Conservation (phyloP, 1,140 invertebrate species). For the Branchinecta lindahli region DNA sequence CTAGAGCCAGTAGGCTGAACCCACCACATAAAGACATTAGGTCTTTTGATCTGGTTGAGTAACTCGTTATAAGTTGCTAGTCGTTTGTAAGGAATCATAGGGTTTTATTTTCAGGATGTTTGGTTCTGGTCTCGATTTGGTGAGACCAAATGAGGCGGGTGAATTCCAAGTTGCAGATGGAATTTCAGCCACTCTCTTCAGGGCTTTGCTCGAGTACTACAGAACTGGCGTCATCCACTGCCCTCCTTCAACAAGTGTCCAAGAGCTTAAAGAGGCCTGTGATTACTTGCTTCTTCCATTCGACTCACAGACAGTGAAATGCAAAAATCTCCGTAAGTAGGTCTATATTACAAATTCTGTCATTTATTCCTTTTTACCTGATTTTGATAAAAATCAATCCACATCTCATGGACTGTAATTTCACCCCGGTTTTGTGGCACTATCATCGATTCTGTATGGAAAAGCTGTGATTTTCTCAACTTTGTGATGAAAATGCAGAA, state of each 20-base stretch:
- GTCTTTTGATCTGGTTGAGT: too few relatives aligned
- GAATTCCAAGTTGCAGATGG: conserved; percentile 98
- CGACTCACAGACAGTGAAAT: conserved; percentile 86
- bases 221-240: conserved; percentile 73
- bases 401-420: too few relatives aligned
- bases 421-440: too few relatives aligned
- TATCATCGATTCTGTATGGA: too few relatives aligned
- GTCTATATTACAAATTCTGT: background rate
- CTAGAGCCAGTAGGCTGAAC: too few relatives aligned
- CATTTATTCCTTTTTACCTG: conserved; percentile 12
- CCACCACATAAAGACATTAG: too few relatives aligned
- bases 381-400: background rate
- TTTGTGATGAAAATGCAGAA: too few relatives aligned
- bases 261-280: conserved; percentile 92
- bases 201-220: conserved; percentile 92
- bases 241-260: conserved; percentile 65
- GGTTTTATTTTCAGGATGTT: conserved; percentile 60
- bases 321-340: conserved; percentile 74
- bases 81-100: too few relatives aligned
- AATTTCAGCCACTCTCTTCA: conserved; percentile 85
- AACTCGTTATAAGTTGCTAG: too few relatives aligned
- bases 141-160: conserved; percentile 81
- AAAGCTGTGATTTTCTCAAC: too few relatives aligned
- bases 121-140: conserved; percentile 79
- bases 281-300: conserved; percentile 97